Base-by-base conservation (phyloP, 1,140 invertebrate genomes). In the Papilio polyxenes region DNA sequence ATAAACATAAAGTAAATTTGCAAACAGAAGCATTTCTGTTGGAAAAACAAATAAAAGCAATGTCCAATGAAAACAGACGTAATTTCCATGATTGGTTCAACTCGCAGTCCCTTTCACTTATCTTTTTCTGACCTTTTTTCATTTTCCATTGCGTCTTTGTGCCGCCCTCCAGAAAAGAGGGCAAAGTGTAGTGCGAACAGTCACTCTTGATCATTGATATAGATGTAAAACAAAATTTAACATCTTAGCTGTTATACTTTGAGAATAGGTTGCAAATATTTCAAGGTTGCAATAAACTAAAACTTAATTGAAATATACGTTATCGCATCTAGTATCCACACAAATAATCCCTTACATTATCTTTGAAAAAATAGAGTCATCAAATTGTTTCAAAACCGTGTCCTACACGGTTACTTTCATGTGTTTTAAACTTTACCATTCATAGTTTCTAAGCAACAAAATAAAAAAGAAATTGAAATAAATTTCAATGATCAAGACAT, bases 91-190 rank as follows among this genome's bases (percentile, higher is more conserved):
- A 94, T 93, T 92, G 91, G 92, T 90, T 87, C 86, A 83, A 88
- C 85, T 80, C 75, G 75, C 75, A 82, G 87, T 84, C 87, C 88
- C 88, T 86, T 87, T 87, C 89, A 82, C 88, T 92, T 93, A 90
- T 93, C 89, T 92, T 92, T 92, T 92, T 93, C 85, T 90, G 87
- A 84, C 85, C 90, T 92, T 91, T 92, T 92, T 94, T 90, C 90
- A 85, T 89, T 89, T 91, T 89, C 90, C 84, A 87, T 86, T 87
- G 81, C 88, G 86, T 93, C 91, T 93, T 93, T 89, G 89, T 90
- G 85, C 88, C 88, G 89, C 92, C 92, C 91, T 92, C 88, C 82
- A 93, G 89, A 89, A 92, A 90, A 93, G 89, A 91, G 91, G 90
- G 90, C 88, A 89, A 69, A 51, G 10, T 89, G 51, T 86, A 87